phyloP scores from a whole-genome alignment of 2,797 vertebrate genomes.

The Fundulus diaphanus region DNA sequence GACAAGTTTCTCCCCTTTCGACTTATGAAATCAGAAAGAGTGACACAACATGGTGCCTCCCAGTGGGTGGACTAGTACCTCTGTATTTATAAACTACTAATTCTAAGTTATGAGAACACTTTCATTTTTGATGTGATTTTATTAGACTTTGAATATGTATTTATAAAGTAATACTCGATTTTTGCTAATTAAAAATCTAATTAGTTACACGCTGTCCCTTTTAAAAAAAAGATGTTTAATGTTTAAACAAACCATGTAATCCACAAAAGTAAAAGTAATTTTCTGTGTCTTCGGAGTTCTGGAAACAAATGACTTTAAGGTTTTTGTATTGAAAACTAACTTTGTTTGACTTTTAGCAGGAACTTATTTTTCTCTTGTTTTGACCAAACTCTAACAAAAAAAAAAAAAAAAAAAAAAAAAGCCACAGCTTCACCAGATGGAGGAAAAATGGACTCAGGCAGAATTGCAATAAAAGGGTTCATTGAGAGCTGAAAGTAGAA shows the following conservation, averaged over 20 bases:
- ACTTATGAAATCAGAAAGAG: no score
- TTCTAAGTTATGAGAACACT: no score
- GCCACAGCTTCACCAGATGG: background rate
- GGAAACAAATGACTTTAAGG: background rate
- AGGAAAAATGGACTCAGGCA: background rate
- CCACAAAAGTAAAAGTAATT: background rate
- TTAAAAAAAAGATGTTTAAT: background rate
- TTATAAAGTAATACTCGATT: no score
- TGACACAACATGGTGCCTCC: no score
- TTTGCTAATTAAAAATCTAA: no score
- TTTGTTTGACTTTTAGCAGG: background rate
- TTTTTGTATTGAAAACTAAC: background rate
- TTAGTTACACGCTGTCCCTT: no score
- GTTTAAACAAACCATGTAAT: background rate
- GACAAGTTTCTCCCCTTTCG: no score
- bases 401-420: no score
- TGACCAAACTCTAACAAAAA: background rate
- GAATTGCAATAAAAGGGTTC: slow-evolving; percentile 2
- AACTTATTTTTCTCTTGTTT: background rate
- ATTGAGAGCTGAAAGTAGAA: background rate
- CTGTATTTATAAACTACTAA: no score
- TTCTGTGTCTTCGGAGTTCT: background rate
- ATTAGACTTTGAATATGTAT: no score
- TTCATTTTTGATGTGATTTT: no score
- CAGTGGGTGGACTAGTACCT: no score